Evolutionary conservation across 2,888 invertebrate species (phyloP), one percentile per base, ranked within the genome.

Genomic region (Griposia aprilina): DNA sequence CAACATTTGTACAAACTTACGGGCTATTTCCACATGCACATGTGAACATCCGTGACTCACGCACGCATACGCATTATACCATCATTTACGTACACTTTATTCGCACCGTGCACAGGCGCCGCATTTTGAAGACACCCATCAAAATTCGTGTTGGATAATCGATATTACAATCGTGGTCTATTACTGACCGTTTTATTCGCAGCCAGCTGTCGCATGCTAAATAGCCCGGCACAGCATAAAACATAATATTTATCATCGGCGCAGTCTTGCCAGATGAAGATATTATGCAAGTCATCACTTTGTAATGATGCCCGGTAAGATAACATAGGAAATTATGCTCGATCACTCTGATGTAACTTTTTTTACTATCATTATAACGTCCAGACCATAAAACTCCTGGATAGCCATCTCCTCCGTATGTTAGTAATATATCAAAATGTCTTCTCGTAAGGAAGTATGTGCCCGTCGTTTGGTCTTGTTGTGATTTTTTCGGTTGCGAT

Each of bases 11-110:
- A 95, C 93, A 93, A 93, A 93, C 93, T 93, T 92, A 90, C 93
- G 92, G 93, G 93, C 95, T 95, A 96, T 96, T 96, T 95, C 95
- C 94, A 96, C 94, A 93, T 94, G 94, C 96, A 95, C 95, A 95
- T 96, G 94, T 94, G 94, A 92, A 88, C 92, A 91, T 90, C 93
- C 93, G 95, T 96, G 96, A 96, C 93, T 96, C 96, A 96, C 95
- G 95, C 94, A 94, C 92, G 94, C 93, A 93, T 92, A 92, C 91
- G 87, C 93, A 93, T 93, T 94, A 92, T 91, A 92, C 92, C 90
- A 93, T 92, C 91, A 91, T 94, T 93, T 92, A 93, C 92, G 91
- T 92, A 91, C 91, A 90, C 91, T 90, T 36, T 91, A 92, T 93
- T 93, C 92, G 93, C 93, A 89, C 88, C 87, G 86, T 81, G 89